These are phyloP conservation scores for Syncerus caffer DNA, from an alignment of 2,797 vertebrate species.

Conservation along the genomic window DNA sequence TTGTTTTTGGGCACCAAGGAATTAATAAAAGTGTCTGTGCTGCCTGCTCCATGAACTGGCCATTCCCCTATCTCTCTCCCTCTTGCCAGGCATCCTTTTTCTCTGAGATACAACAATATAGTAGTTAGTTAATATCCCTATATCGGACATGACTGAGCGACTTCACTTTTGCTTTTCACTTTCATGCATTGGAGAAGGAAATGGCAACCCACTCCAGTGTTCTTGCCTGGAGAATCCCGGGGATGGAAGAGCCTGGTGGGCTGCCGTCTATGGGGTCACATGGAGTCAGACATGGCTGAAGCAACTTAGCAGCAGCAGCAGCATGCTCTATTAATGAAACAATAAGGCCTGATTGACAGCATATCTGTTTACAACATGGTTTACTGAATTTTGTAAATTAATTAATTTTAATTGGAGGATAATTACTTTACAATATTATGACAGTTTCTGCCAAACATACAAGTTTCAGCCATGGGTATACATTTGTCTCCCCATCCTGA, in stretches of 20 bases:
- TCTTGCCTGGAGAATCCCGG: neutral
- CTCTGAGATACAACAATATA: neutral
- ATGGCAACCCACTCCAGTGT: neutral
- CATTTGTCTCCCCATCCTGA: neutral
- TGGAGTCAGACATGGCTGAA: neutral
- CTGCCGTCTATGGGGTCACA: neutral
- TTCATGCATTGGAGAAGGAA: neutral
- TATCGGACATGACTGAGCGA: no score
- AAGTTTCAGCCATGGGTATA: neutral
- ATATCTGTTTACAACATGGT: neutral
- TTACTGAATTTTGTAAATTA: neutral
- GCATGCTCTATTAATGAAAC: neutral
- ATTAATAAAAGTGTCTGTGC: neutral
- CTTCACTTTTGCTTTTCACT: no score
- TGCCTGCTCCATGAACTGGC: neutral
- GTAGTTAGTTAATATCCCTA: neutral
- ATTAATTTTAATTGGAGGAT: neutral
- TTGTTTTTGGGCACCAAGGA: accelerated
- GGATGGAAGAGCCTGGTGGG: neutral
- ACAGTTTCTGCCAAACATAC: neutral
- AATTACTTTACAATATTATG: neutral
- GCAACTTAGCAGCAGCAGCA: no score
- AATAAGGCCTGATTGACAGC: neutral
- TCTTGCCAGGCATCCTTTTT: neutral
- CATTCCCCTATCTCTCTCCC: neutral